A percentile compares a stretch with the other conserved stretches of the same genome.
Evolutionary conservation across 1,140 invertebrate species (phyloP).

Genomic region (Drosophila melanica): DNA sequence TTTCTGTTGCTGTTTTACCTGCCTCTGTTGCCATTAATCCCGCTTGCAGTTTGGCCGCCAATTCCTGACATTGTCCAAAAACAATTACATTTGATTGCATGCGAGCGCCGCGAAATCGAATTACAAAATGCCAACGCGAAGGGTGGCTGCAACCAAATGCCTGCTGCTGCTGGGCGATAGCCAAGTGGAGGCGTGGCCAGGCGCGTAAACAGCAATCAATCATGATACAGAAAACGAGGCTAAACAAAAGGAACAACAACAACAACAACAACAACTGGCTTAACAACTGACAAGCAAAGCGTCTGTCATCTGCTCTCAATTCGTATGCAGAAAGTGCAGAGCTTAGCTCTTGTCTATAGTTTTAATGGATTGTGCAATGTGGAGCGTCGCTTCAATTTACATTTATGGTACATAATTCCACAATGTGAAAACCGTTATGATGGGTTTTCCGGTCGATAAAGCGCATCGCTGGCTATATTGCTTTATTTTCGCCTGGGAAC

Average conservation of each 20-base stretch:
- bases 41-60: conserved; percentile 19
- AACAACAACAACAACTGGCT: conserved; percentile 7
- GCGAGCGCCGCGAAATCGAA: conserved; percentile 46
- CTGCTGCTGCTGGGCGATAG: background rate
- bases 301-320: conserved; percentile 11
- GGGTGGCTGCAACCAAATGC: conserved; percentile 13
- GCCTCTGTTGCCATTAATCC: conserved; percentile 32
- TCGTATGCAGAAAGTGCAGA: conserved; percentile 10
- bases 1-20: background rate
- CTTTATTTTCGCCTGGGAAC: too few species aligned
- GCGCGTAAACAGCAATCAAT: conserved; percentile 74
- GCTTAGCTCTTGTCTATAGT: conserved; percentile 18
- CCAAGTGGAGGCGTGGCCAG: conserved; percentile 11
- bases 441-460: too few species aligned
- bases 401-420: too few species aligned
- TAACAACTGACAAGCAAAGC: conserved; percentile 13
- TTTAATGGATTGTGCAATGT: conserved; percentile 3
- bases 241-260: conserved; percentile 25
- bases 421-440: too few species aligned
- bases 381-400: too few species aligned
- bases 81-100: conserved; percentile 38
- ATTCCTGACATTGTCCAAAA: conserved; percentile 47
- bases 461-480: too few species aligned
- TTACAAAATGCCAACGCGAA: conserved; percentile 38
- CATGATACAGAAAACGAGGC: conserved; percentile 35